A percentile compares a stretch with the other conserved stretches of the same genome.
These are phyloP conservation scores for Pandion haliaetus DNA, from an alignment of 2,113 vertebrate species.

Conservation along the genomic window DNA sequence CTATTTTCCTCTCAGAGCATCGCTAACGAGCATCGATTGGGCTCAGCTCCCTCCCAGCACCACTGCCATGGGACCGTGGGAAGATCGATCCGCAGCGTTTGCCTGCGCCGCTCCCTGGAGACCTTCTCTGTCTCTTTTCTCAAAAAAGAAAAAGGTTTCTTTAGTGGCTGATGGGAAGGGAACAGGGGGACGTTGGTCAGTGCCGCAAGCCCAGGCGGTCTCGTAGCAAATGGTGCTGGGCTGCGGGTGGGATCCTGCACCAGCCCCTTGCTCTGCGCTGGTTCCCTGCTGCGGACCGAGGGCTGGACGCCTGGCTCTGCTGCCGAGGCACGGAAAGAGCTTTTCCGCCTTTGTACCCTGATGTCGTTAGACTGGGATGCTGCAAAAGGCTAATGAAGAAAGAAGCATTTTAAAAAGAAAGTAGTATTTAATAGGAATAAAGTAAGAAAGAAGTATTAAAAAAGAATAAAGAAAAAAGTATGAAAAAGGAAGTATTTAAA, in stretches of 20 bases:
- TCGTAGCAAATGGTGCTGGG: background rate
- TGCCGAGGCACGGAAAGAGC: background rate
- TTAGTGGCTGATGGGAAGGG: background rate
- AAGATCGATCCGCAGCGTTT: background rate
- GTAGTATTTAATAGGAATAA: background rate
- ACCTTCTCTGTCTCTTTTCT: background rate
- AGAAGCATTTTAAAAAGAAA: background rate
- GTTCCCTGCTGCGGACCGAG: background rate
- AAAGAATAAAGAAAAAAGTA: background rate
- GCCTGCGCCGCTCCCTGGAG: background rate
- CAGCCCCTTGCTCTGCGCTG: background rate
- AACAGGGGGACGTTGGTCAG: fast-evolving
- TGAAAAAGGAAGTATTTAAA: background rate
- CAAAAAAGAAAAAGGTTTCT: background rate
- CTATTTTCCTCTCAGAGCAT: background rate
- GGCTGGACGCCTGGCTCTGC: background rate
- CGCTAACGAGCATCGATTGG: background rate
- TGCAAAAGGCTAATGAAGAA: fast-evolving
- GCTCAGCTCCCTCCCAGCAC: background rate
- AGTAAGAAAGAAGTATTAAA: background rate
- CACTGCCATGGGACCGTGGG: background rate
- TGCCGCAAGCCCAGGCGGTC: background rate
- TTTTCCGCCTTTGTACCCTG: background rate
- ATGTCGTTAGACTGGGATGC: fast-evolving
- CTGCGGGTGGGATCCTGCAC: background rate